Conservation (phyloP, 2,888 invertebrate genomes). For the Aspidiotus rigidus region DNA sequence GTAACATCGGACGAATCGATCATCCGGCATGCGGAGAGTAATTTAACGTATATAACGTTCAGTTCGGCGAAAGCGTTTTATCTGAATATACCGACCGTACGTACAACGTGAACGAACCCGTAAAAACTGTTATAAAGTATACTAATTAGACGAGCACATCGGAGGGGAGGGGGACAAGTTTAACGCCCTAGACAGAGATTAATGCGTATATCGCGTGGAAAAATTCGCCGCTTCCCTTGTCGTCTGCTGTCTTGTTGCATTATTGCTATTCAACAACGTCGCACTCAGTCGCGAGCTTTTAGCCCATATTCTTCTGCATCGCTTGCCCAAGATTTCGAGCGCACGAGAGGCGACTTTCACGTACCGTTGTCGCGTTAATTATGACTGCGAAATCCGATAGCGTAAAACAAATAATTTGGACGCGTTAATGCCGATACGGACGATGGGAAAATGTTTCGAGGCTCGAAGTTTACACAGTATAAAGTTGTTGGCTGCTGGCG, state of each 20-base stretch:
- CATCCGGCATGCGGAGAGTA: too few relatives aligned
- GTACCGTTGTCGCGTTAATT: too few relatives aligned
- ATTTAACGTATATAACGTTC: too few relatives aligned
- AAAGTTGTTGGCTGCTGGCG: not conserved
- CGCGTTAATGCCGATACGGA: not conserved
- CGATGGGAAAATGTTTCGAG: not conserved
- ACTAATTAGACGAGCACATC: not conserved
- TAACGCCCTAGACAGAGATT: not conserved
- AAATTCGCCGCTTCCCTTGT: not conserved
- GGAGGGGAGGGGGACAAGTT: slow-evolving; percentile 2
- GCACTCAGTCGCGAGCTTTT: not conserved
- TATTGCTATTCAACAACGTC: not conserved
- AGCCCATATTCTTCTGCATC: too few relatives aligned
- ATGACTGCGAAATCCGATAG: too few relatives aligned
- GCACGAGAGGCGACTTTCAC: not conserved
- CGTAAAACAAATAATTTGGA: not conserved
- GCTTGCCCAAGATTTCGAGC: too few relatives aligned
- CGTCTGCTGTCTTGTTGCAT: not conserved
- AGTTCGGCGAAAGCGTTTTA: too few relatives aligned
- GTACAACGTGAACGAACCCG: too few relatives aligned
- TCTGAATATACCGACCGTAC: too few relatives aligned
- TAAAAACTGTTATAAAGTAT: too few relatives aligned
- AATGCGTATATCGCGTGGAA: not conserved
- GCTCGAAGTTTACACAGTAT: not conserved
- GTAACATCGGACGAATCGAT: too few relatives aligned